Evolutionary conservation across 64 coral and sea anemone genomes (phyloP).

Genomic region (Actinia equina): DNA sequence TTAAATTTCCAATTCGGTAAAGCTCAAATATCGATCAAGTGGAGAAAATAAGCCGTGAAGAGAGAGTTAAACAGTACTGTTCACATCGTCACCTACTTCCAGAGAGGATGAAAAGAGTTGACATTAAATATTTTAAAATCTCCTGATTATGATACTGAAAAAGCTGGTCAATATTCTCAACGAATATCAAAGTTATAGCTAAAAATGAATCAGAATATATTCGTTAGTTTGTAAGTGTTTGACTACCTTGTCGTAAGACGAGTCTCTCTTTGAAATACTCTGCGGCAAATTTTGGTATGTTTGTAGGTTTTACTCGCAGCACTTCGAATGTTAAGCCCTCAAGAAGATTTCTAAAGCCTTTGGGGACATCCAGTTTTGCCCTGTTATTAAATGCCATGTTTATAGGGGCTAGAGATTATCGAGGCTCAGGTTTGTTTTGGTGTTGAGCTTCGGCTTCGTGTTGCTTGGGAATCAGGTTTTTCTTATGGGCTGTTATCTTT

Average conservation of each 20-base stretch:
- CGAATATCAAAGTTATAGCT: too few relatives aligned
- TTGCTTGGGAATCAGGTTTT: neutral
- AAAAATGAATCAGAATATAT: neutral
- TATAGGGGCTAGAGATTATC: neutral
- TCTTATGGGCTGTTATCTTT: neutral
- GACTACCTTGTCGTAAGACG: slow-evolving; percentile 65
- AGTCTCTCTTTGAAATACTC: slow-evolving; percentile 68
- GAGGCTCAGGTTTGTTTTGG: too few relatives aligned
- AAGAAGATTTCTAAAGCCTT: slow-evolving; percentile 79
- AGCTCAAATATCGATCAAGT: too few relatives aligned
- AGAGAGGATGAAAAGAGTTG: neutral
- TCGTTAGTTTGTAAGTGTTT: neutral
- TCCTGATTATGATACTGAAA: too few relatives aligned
- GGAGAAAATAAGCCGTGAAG: too few relatives aligned
- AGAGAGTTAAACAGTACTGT: too few relatives aligned
- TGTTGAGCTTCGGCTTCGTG: neutral
- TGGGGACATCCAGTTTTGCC: slow-evolving; percentile 51
- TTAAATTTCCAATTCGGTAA: too few relatives aligned
- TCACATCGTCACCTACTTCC: neutral
- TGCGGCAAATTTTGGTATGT: slow-evolving; percentile 76
- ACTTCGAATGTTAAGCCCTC: slow-evolving; percentile 74
- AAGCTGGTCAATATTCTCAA: too few relatives aligned
- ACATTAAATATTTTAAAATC: too few relatives aligned
- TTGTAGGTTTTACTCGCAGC: slow-evolving; percentile 48
- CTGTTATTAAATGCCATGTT: neutral